These are phyloP conservation scores for Belgica antarctica DNA, from an alignment of 2,888 invertebrate species.

Conservation along the genomic window DNA sequence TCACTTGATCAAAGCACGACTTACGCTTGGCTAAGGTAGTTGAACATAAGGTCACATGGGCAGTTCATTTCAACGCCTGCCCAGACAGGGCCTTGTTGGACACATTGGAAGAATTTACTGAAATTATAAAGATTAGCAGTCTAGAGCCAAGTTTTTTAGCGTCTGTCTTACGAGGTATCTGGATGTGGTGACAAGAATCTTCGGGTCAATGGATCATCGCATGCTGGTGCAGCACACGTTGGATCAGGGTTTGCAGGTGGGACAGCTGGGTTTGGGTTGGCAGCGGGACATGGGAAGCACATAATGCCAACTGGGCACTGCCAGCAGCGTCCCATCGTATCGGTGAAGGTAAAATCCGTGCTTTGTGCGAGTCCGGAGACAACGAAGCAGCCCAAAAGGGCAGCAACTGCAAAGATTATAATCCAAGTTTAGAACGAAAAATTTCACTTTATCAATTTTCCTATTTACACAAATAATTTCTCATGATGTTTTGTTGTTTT, in stretches of 20 bases:
- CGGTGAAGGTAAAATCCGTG: background rate
- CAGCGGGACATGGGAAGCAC: background rate
- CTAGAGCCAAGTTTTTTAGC: no score
- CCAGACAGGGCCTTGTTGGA: no score
- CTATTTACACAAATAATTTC: conserved; percentile 29
- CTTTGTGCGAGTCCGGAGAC: background rate
- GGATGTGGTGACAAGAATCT: background rate
- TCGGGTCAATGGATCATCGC: background rate
- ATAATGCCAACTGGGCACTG: background rate
- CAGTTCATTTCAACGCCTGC: background rate
- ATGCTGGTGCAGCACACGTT: background rate
- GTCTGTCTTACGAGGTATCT: background rate
- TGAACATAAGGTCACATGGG: conserved; percentile 21
- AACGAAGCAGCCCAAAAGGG: conserved; percentile 36
- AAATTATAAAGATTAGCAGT: no score
- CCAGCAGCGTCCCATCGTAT: conserved; percentile 10
- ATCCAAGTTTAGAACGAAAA: background rate
- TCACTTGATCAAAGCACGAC: background rate
- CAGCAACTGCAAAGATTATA: conserved; percentile 32
- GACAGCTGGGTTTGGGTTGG: background rate
- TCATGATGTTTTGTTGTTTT: background rate
- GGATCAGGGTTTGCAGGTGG: background rate
- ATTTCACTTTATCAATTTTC: background rate
- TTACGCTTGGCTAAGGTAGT: background rate
- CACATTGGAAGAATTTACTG: no score